A percentile compares a stretch with the other conserved stretches of the same genome.
These are phyloP conservation scores for Serinus canaria DNA, from an alignment of 2,113 vertebrate genomes.

Conservation along the genomic window DNA sequence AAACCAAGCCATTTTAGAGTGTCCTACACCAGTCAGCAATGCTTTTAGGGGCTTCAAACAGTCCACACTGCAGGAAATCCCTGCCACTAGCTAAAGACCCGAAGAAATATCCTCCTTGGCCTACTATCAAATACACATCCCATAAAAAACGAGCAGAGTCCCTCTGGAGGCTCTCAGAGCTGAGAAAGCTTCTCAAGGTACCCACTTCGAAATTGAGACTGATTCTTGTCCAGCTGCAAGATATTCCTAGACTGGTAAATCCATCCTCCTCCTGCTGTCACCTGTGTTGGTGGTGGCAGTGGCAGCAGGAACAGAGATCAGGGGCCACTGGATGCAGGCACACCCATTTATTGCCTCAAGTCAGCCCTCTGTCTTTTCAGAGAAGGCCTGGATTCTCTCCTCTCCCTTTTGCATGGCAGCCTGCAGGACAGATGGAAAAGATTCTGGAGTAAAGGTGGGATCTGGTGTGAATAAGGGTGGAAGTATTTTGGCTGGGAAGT, in stretches of 20 bases:
- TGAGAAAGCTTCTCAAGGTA: neutral
- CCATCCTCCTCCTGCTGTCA: neutral
- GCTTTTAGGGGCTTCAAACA: neutral
- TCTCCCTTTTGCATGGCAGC: neutral
- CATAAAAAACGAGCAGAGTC: neutral
- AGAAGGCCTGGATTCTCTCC: neutral
- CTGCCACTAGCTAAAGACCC: neutral
- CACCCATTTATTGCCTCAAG: neutral
- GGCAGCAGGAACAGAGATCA: neutral
- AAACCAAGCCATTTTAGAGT: neutral
- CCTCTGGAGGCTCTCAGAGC: neutral
- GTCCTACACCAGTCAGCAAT: neutral
- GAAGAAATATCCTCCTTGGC: neutral
- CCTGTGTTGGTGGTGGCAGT: neutral
- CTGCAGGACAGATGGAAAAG: neutral
- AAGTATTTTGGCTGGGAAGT: neutral
- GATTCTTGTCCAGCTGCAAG: neutral
- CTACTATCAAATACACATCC: neutral
- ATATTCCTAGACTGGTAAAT: neutral
- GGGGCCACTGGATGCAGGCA: neutral
- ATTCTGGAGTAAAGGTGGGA: slow-evolving; percentile 4
- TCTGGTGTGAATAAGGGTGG: neutral
- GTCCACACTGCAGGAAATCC: neutral
- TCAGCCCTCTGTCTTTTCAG: neutral
- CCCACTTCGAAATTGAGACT: neutral